Conservation (phyloP, 2,113 vertebrate genomes). For the Onychorhynchus coronatus region DNA sequence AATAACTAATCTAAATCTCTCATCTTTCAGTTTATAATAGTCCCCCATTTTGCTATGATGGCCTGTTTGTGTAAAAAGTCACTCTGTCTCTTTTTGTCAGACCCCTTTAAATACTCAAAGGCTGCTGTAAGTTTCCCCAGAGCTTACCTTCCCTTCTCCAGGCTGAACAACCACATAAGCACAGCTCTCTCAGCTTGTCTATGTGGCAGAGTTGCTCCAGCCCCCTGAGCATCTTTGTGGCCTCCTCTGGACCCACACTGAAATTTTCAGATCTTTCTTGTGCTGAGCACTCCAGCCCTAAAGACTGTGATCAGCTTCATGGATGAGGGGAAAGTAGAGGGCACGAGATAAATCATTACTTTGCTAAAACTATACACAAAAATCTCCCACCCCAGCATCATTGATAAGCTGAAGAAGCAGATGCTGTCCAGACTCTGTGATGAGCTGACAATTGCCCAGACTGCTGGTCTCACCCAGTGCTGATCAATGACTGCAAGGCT, state of each 20-base stretch:
- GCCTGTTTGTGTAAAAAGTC: neutral
- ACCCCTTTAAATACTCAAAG: neutral
- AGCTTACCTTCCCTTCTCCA: neutral
- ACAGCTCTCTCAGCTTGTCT: neutral
- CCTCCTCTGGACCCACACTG: neutral
- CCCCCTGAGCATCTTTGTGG: neutral
- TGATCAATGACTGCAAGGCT: neutral
- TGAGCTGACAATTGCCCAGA: neutral
- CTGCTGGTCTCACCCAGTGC: neutral
- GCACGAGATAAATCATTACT: neutral
- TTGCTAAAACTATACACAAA: neutral
- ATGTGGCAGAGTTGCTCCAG: neutral
- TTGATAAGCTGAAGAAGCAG: neutral
- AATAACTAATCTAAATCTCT: neutral
- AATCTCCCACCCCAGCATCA: neutral
- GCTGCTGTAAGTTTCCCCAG: neutral
- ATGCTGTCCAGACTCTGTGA: neutral
- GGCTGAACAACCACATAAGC: rapidly evolving
- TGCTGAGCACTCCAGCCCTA: neutral
- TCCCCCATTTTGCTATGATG: no score
- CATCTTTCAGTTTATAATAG: neutral
- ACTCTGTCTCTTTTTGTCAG: neutral
- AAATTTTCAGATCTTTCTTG: neutral
- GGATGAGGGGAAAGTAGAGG: neutral
- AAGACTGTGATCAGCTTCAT: neutral